Base-by-base conservation (phyloP, 1,140 invertebrate genomes). In the Gerris buenoi region DNA sequence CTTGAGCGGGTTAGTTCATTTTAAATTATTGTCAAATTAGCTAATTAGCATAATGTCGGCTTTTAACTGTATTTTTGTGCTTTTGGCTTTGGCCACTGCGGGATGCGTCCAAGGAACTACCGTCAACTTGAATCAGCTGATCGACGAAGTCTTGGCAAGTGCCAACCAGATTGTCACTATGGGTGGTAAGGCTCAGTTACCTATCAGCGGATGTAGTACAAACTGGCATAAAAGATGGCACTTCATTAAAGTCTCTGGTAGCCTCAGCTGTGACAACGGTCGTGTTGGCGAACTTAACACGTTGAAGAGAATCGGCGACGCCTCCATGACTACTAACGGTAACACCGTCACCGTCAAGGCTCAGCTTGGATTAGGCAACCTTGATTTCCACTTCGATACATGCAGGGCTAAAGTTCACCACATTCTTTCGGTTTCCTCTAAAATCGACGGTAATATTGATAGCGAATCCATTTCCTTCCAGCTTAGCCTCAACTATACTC, bases 161-260 rank as follows among this genome's bases (percentile, higher is more conserved):
- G 25, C 56, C n/a, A 56, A 28, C 56, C 23, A 66, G 28, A 13
- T 66, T 22, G 29, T 66, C 26, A 15, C 22, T 28, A 27, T 29
- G 23, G 59, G 25, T 2, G 58, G 58, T 28, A 61, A 60, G 59
- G 56, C 58, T 22, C n/a, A 26, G 13, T 18, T 66, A 18, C 1
- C 22, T 27, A 22, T 66, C 26, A 23, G 23, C 13, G 56, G 28
- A 27, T 23, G 60, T n/a, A 60, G 27, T n/a, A 25, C 58, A 5
- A 58, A 66, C 25, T 66, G 65, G 65, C 65, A 66, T 25, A 14
- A 25, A 22, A 66, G 28, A 56, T 66, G 65, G 65, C 65, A 66
- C 27, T 66, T 66, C 25, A 66, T 66, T 58, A 66, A 66, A 61
- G 27, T 66, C 13, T 25, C 25, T 27, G 65, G 65, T 1, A 14